Conservation (phyloP, 2,797 vertebrate genomes). For the Echiichthys vipera region DNA sequence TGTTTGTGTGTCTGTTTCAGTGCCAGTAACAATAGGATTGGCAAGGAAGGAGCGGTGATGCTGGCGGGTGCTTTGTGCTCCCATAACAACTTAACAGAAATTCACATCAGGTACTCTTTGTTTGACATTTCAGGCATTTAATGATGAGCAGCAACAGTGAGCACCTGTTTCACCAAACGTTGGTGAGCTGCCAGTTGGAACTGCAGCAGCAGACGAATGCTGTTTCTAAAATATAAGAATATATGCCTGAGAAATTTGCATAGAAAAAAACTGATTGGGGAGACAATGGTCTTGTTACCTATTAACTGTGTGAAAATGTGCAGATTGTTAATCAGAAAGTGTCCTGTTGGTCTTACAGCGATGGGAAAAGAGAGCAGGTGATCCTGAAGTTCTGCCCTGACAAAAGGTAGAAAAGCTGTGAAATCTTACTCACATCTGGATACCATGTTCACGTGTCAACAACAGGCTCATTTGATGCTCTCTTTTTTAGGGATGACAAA, state of each 20-base stretch:
- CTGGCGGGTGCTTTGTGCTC: slow-evolving; percentile 80
- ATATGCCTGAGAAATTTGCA: background rate
- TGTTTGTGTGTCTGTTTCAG: slow-evolving; percentile 75
- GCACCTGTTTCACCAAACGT: background rate
- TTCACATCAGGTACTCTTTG: slow-evolving; percentile 84
- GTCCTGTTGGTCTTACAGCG: slow-evolving; percentile 76
- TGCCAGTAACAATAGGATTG: slow-evolving; percentile 84
- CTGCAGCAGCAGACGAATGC: background rate
- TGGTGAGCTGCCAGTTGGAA: background rate
- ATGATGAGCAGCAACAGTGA: background rate
- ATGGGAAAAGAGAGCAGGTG: slow-evolving; percentile 68
- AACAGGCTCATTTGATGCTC: background rate
- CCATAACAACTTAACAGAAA: slow-evolving; percentile 63
- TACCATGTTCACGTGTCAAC: background rate
- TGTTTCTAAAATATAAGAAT: background rate
- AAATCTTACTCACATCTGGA: slow-evolving; percentile 1
- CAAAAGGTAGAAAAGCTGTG: slow-evolving; percentile 79
- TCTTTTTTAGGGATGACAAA: slow-evolving; percentile 38
- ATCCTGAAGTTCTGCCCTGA: slow-evolving; percentile 77
- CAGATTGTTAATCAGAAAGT: background rate
- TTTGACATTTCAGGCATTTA: background rate
- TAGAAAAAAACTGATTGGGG: background rate
- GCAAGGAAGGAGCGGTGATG: slow-evolving; percentile 75
- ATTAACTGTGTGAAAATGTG: background rate
- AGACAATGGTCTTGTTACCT: background rate